Percentiles rank a stretch among this genome's conserved stretches.
Conservation (phyloP, 2,888 invertebrate genomes). For the Monochamus alternatus region DNA sequence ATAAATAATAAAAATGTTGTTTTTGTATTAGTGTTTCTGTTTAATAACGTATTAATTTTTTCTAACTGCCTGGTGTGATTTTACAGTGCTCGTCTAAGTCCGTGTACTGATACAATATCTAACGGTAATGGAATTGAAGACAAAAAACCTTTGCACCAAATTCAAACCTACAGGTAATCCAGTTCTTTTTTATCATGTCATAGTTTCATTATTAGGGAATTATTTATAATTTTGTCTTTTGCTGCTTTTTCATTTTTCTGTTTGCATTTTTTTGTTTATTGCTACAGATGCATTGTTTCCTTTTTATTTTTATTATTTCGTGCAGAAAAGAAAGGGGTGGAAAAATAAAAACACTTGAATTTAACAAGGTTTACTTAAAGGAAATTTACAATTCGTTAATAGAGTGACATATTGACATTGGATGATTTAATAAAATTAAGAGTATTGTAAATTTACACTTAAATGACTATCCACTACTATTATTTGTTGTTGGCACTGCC, state of each 20-base stretch:
- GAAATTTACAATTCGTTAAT: too few relatives aligned
- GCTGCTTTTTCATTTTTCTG: neutral
- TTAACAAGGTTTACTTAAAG: too few relatives aligned
- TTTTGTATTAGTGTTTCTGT: constrained; percentile 20
- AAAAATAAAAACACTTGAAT: too few relatives aligned
- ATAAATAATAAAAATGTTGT: constrained; percentile 19
- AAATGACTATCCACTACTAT: too few relatives aligned
- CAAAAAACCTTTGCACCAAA: constrained; percentile 79
- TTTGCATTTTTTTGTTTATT: neutral
- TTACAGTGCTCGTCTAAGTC: constrained; percentile 73
- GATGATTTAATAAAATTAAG: too few relatives aligned
- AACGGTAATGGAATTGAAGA: constrained; percentile 78
- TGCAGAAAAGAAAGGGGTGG: too few relatives aligned
- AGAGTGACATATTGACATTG: too few relatives aligned
- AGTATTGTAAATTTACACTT: too few relatives aligned
- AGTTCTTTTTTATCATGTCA: constrained; percentile 10
- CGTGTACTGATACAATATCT: constrained; percentile 74
- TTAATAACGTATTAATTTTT: constrained; percentile 28
- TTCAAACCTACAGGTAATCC: constrained; percentile 84
- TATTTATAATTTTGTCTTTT: constrained; percentile 9
- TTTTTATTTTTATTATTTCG: too few relatives aligned
- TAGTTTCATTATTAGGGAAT: constrained; percentile 22
- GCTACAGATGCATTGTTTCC: too few relatives aligned
- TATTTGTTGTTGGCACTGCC: too few relatives aligned
- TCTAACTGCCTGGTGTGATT: constrained; percentile 49